Conservation (phyloP, 2,797 vertebrate genomes). For the Falco concolor region DNA sequence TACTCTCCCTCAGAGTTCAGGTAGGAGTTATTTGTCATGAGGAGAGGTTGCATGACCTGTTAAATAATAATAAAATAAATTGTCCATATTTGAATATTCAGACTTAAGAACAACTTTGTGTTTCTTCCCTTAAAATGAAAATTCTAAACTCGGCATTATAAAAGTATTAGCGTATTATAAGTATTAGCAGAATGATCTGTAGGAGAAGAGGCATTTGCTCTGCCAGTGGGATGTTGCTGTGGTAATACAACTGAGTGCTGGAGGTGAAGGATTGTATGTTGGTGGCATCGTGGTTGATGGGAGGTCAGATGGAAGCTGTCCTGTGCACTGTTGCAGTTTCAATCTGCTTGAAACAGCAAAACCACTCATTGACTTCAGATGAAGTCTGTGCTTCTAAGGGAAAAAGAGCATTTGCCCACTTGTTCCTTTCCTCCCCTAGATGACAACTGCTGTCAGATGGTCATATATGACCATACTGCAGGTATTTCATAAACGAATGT, state of each 20-base stretch:
- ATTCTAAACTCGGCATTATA: background rate
- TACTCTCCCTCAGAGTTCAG: background rate
- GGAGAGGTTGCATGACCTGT: background rate
- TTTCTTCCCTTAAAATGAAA: background rate
- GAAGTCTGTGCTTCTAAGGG: background rate
- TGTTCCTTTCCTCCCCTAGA: background rate
- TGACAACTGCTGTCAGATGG: background rate
- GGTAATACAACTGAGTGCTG: background rate
- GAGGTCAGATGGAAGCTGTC: background rate
- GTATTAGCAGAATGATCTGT: background rate
- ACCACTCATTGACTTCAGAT: background rate
- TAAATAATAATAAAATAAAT: background rate
- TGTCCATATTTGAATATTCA: background rate
- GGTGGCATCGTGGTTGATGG: background rate
- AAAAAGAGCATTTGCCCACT: background rate
- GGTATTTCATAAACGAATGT: background rate
- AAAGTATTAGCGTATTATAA: background rate
- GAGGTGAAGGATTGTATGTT: background rate
- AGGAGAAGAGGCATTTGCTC: background rate
- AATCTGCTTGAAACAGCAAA: background rate
- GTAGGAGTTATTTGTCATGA: background rate
- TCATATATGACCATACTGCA: background rate
- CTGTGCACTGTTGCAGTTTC: rapidly evolving
- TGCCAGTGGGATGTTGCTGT: background rate
- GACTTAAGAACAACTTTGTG: background rate